Evolutionary conservation across 2,113 vertebrate species (phyloP).

Genomic region (Chrysochloris asiatica): DNA sequence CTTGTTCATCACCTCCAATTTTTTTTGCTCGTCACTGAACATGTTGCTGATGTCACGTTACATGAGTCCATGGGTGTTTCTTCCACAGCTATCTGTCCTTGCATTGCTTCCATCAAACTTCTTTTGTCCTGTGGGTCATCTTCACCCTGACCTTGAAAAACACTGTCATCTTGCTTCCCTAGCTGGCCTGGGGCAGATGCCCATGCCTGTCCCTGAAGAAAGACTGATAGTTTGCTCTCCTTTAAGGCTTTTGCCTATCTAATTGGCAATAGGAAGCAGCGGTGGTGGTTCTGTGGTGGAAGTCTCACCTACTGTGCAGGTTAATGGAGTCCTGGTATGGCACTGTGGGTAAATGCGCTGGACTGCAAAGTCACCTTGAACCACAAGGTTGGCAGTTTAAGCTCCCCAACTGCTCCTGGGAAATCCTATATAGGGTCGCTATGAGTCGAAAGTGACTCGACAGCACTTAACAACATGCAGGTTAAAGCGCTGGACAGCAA

Average conservation of each 20-base stretch:
- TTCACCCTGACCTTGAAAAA: background rate
- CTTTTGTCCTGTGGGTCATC: too few relatives aligned
- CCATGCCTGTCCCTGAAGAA: background rate
- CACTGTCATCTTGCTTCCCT: background rate
- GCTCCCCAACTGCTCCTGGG: too few relatives aligned
- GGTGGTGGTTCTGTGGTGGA: background rate
- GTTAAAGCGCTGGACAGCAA: too few relatives aligned
- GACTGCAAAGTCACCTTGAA: too few relatives aligned
- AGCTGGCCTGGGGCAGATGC: background rate
- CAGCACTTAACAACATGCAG: too few relatives aligned
- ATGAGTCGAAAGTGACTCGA: too few relatives aligned
- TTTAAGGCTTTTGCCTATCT: background rate
- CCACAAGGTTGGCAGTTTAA: too few relatives aligned
- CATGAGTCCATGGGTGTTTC: too few relatives aligned
- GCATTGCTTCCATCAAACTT: background rate
- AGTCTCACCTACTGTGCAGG: background rate
- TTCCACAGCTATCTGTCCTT: background rate
- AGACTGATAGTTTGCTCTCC: background rate
- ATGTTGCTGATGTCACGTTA: background rate
- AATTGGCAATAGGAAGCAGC: background rate
- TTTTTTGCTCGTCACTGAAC: slow-evolving; percentile 18
- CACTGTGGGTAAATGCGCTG: too few relatives aligned
- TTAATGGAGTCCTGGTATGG: too few relatives aligned
- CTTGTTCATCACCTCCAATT: slow-evolving; percentile 1
- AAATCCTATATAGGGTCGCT: too few relatives aligned